Conservation (phyloP, 2,888 invertebrate genomes). For the Dryobota labecula region DNA sequence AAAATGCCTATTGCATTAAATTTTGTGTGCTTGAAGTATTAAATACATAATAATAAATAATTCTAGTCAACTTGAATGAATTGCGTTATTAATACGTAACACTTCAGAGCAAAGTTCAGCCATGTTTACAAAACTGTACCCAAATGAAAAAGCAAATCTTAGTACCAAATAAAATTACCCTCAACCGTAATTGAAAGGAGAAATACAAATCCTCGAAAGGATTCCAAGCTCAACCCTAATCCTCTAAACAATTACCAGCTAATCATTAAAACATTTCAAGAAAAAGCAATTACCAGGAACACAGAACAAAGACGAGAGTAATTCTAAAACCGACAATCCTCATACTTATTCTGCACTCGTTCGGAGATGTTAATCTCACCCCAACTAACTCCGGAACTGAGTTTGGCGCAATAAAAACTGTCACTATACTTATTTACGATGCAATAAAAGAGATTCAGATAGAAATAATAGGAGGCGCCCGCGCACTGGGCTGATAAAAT, state of each 20-base stretch:
- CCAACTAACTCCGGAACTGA: conserved; percentile 80
- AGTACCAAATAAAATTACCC: conserved; percentile 14
- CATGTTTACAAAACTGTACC: neutral
- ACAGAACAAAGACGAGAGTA: conserved; percentile 68
- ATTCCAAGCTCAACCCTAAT: conserved; percentile 28
- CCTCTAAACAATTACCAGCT: conserved; percentile 48
- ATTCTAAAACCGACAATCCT: conserved; percentile 68
- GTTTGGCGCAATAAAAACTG: conserved; percentile 86
- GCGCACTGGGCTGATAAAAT: conserved; percentile 65
- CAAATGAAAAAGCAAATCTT: conserved; percentile 1
- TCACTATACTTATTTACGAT: conserved; percentile 86
- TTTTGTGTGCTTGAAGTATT: no score
- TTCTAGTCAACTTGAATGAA: no score
- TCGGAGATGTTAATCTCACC: conserved; percentile 82
- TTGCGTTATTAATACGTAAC: neutral
- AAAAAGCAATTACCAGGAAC: conserved; percentile 54
- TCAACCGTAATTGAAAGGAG: conserved; percentile 21
- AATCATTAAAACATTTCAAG: conserved; percentile 55
- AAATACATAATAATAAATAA: no score
- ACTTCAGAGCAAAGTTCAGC: neutral
- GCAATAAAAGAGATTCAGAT: conserved; percentile 85
- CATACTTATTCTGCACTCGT: conserved; percentile 81
- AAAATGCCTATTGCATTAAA: no score
- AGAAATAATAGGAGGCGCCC: conserved; percentile 74
- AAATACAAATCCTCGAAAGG: conserved; percentile 45